phyloP scores from a whole-genome alignment of 1,140 invertebrate species.

The Philopotamus ludificatus region DNA sequence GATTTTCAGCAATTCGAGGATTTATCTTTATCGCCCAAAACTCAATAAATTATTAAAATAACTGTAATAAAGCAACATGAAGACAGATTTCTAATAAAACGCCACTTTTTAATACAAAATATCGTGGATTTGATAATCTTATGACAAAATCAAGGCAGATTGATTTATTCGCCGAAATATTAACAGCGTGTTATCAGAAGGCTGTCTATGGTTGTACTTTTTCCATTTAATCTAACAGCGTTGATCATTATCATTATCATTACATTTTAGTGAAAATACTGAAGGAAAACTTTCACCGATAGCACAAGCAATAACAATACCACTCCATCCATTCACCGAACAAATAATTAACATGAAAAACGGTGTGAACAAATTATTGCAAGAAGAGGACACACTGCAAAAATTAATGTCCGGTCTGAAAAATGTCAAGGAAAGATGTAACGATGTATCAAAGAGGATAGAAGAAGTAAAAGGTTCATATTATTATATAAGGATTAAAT shows the following conservation, averaged over 20 bases:
- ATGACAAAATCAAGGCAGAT: too few relatives aligned
- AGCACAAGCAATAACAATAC: conserved; percentile 28
- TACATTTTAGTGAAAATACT: conserved; percentile 37
- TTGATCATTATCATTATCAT: not conserved
- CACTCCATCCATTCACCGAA: conserved; percentile 30
- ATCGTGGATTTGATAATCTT: too few relatives aligned
- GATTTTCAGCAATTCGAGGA: too few relatives aligned
- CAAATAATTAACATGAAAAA: conserved; percentile 12
- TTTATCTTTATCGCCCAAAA: too few relatives aligned
- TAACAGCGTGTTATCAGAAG: too few relatives aligned
- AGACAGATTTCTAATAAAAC: too few relatives aligned
- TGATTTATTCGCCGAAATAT: too few relatives aligned
- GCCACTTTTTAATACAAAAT: too few relatives aligned
- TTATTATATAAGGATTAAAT: not conserved
- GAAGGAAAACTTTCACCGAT: conserved; percentile 39
- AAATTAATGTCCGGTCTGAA: conserved; percentile 26
- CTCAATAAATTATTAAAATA: too few relatives aligned
- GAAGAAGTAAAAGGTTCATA: conserved; percentile 33
- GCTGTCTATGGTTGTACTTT: too few relatives aligned
- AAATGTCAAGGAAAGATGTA: conserved; percentile 32
- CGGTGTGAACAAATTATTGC: not conserved
- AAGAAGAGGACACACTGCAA: conserved; percentile 34
- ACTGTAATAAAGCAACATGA: too few relatives aligned
- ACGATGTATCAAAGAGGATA: conserved; percentile 32
- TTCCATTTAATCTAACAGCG: too few relatives aligned